These are phyloP conservation scores for Neodon shergylaensis DNA, from an alignment of 2,113 vertebrate genomes.

Conservation along the genomic window DNA sequence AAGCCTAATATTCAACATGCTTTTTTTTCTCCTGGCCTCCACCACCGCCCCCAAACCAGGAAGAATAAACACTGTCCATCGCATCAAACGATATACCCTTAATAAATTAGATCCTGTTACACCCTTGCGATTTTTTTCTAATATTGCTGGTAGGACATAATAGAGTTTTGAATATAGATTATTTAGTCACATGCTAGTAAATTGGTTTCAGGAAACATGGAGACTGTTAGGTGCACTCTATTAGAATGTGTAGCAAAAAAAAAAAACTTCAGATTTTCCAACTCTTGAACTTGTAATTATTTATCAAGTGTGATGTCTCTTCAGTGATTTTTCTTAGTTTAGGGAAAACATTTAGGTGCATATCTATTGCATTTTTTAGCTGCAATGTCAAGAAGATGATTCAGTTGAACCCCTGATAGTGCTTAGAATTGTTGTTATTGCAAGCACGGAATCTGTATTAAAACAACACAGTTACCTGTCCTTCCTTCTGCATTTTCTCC, in stretches of 20 bases:
- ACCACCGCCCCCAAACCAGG: conserved; percentile 10
- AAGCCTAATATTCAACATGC: neutral
- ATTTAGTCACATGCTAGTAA: conserved; percentile 20
- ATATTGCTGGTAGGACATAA: neutral
- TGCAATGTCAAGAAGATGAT: conserved; percentile 20
- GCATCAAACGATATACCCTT: neutral
- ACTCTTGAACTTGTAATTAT: conserved; percentile 42
- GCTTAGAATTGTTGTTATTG: conserved; percentile 71
- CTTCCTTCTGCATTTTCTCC: conserved; percentile 82
- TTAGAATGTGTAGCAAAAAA: neutral
- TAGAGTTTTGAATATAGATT: neutral
- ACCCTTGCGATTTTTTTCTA: neutral
- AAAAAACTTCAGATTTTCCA: conserved; percentile 37
- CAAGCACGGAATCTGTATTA: conserved; percentile 74
- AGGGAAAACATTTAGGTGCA: neutral
- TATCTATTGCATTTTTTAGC: conserved; percentile 7
- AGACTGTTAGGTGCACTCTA: neutral
- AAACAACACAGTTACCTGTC: conserved; percentile 75
- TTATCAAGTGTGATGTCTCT: conserved; percentile 18
- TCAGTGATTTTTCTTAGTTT: conserved; percentile 36
- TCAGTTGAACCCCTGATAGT: conserved; percentile 47
- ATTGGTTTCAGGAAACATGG: conserved; percentile 36
- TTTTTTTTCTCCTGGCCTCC: neutral
- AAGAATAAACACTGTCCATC: neutral
- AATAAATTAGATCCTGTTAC: conserved; percentile 25